Evolutionary conservation across 2,888 invertebrate genomes (phyloP).

Genomic region (Stenodema calcarata): DNA sequence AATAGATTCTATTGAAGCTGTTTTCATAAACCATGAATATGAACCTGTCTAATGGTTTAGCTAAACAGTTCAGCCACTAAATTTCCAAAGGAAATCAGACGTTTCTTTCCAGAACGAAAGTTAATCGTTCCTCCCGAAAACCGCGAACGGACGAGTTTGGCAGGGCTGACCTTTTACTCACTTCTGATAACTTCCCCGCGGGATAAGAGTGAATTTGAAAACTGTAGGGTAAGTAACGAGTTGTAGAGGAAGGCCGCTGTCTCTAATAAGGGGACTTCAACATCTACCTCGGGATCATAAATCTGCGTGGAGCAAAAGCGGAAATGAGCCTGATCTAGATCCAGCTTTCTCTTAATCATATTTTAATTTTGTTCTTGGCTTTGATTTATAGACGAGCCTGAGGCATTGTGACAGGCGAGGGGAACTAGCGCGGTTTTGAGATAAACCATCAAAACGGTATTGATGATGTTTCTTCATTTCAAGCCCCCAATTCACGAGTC

Average conservation of each 20-base stretch:
- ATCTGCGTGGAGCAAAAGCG: background rate
- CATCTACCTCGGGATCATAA: background rate
- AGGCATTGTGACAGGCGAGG: background rate
- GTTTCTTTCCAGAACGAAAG: background rate
- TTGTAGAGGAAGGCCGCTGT: background rate
- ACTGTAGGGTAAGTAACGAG: background rate
- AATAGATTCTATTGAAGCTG: too few species aligned
- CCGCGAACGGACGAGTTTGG: background rate
- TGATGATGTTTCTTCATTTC: too few species aligned
- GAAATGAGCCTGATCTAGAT: slow-evolving; percentile 14
- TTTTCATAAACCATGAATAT: too few species aligned
- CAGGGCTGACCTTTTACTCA: background rate
- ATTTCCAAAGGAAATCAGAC: background rate
- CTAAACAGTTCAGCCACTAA: too few species aligned
- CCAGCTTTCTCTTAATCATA: slow-evolving; percentile 15
- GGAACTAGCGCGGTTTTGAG: background rate
- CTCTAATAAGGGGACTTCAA: background rate
- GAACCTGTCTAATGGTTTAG: too few species aligned
- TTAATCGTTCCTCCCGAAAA: background rate
- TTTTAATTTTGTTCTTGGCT: slow-evolving; percentile 6
- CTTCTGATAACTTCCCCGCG: background rate
- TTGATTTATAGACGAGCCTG: background rate
- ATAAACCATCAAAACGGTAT: background rate
- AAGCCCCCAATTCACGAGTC: too few species aligned
- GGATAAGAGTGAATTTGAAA: background rate